These are phyloP conservation scores for Zelostemma sp. DNA, from an alignment of 1,140 invertebrate genomes.

Conservation along the genomic window DNA sequence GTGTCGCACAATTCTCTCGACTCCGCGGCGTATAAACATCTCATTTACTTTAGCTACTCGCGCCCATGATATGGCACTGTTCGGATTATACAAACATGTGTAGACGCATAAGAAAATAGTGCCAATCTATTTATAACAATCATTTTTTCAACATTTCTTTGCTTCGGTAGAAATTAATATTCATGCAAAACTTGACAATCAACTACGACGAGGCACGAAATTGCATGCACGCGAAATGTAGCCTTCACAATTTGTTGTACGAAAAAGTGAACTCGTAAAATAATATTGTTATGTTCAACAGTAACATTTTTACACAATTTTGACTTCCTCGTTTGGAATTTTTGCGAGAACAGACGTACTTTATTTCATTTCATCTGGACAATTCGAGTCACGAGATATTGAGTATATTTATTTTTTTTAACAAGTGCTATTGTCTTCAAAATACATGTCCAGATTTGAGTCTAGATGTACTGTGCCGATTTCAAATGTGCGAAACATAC, in stretches of 20 bases:
- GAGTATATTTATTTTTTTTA: constrained; percentile 25
- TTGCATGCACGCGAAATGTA: constrained; percentile 16
- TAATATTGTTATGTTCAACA: constrained; percentile 17
- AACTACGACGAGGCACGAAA: constrained; percentile 3
- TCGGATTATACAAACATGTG: constrained; percentile 9
- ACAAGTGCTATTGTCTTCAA: constrained; percentile 44
- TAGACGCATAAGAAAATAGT: constrained; percentile 34
- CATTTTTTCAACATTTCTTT: constrained; percentile 8
- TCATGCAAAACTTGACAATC: constrained; percentile 10
- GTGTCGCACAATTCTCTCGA: not conserved
- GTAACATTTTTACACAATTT: not conserved
- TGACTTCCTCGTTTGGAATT: constrained; percentile 1
- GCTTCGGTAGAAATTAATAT: constrained; percentile 9
- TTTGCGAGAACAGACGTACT: constrained; percentile 8
- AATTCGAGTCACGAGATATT: not conserved
- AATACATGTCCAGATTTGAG: constrained; percentile 19
- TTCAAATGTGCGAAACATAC: not conserved
- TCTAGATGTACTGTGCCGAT: constrained; percentile 1
- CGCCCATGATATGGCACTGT: constrained; percentile 17
- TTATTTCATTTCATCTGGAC: constrained; percentile 1
- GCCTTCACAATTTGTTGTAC: constrained; percentile 12
- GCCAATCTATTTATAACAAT: not conserved
- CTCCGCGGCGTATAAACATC: not conserved
- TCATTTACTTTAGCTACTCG: not conserved
- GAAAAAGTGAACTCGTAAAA: constrained; percentile 32